Percentiles rank a stretch among this genome's conserved stretches.
Conservation (phyloP, 2,113 vertebrate genomes). For the Ramphastos sulfuratus region DNA sequence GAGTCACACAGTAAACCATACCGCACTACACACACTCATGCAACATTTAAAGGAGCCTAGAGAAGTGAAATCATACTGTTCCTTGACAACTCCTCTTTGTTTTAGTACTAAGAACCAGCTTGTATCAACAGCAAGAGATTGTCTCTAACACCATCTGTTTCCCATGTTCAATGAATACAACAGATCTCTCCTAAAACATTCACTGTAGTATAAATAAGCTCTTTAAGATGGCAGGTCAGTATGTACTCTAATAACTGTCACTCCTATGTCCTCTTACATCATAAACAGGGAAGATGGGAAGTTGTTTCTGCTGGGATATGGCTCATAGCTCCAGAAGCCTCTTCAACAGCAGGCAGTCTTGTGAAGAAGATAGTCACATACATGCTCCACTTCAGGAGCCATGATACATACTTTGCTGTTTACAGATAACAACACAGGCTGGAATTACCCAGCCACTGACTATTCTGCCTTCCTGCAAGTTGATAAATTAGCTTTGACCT, state of each 20-base stretch:
- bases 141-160: neutral
- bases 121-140: neutral
- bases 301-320: neutral
- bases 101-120: neutral
- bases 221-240: neutral
- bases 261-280: neutral
- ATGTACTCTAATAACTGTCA: neutral
- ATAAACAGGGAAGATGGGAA: neutral
- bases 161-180: neutral
- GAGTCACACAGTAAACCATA: neutral
- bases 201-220: neutral
- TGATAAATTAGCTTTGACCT: neutral
- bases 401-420: accelerated
- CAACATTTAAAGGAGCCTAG: neutral
- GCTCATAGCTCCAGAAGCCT: neutral
- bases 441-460: neutral
- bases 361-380: neutral
- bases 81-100: neutral
- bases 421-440: neutral
- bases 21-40: neutral
- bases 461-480: neutral
- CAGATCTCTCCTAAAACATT: neutral
- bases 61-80: neutral
- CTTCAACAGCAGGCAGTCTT: neutral
- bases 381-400: accelerated